These are phyloP conservation scores for Erannis defoliaria DNA, from an alignment of 2,888 invertebrate species.

Conservation along the genomic window DNA sequence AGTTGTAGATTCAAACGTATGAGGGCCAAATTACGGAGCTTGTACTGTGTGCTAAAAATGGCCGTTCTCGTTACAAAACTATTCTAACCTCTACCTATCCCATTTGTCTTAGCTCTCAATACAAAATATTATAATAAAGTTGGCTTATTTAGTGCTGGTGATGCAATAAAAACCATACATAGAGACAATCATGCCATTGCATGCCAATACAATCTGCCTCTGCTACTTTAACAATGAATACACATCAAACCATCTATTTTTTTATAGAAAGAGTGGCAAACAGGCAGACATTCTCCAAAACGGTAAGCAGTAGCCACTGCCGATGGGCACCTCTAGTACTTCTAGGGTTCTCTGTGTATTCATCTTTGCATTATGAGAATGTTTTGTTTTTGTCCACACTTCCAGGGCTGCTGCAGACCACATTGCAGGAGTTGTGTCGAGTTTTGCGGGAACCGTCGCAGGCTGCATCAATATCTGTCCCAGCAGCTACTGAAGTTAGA, in stretches of 20 bases:
- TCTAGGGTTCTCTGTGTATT: not conserved
- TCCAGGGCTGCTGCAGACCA: slow-evolving; percentile 80
- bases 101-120: not conserved
- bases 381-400: slow-evolving; percentile 62
- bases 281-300: too few species aligned
- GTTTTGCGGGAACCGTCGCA: slow-evolving; percentile 91
- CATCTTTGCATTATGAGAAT: slow-evolving; percentile 31
- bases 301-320: too few species aligned
- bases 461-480: slow-evolving; percentile 87
- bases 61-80: slow-evolving; percentile 10
- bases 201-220: not conserved
- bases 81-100: not conserved
- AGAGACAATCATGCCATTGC: not conserved
- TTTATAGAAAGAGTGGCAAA: too few species aligned
- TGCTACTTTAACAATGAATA: not conserved
- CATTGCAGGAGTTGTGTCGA: slow-evolving; percentile 92
- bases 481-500: slow-evolving; percentile 92
- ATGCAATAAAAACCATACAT: not conserved
- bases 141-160: not conserved
- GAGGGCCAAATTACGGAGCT: not conserved
- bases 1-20: too few species aligned
- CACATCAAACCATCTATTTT: not conserved
- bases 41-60: slow-evolving; percentile 12
- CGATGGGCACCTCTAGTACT: too few species aligned
- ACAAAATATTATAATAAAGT: not conserved